Evolutionary conservation across 2,113 vertebrate species (phyloP), one percentile per base, ranked within the genome.

Genomic region (Nothoprocta pentlandii): DNA sequence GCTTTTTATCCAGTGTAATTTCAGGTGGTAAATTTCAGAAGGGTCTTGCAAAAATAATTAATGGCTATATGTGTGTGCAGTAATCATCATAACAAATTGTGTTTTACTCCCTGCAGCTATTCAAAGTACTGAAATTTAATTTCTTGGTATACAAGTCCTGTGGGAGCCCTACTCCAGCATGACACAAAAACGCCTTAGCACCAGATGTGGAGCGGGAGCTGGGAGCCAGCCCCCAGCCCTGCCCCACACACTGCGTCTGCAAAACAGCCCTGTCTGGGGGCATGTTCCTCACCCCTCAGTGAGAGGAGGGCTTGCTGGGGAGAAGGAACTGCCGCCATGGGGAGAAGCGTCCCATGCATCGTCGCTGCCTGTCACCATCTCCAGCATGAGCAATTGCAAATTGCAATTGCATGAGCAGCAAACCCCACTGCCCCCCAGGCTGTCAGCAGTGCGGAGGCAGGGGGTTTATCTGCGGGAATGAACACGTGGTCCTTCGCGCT

Each of bases 321-420:
- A 62, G 32, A 34, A 56, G n/a, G 21, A 23, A 62, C 32, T 3
- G 0, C 42, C 1, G 42, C 42, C 15, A 10, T n/a, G 58, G 22
- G 36, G n/a, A 85, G 68, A 73, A 80, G 41, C 71, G 66, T 69
- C 32, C 58, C 8, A 51, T 2, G 0, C 47, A 12, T 46, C 32
- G 7, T 47, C 3, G 0, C 44, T 85, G 32, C 28, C 32, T 56
- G 59, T 39, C 36, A 39, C 36, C 36, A 44, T 70, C n/a, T 80
- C 30, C 46, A 73, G 19, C 0, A 0, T 61, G 74, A 68, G 61
- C 22, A 1, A 0, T 4, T 68, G 25, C 17, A 41, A 2, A 5
- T 28, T 39, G 17, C 16, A 22, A 51, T 69, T 61, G 36, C 51
- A 21, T 56, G 25, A 22, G 21, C 47, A 85, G 11, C 32, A 75